These are phyloP conservation scores for Tenualosa thibaudeaui DNA, from an alignment of 2,797 vertebrate species.

Conservation along the genomic window DNA sequence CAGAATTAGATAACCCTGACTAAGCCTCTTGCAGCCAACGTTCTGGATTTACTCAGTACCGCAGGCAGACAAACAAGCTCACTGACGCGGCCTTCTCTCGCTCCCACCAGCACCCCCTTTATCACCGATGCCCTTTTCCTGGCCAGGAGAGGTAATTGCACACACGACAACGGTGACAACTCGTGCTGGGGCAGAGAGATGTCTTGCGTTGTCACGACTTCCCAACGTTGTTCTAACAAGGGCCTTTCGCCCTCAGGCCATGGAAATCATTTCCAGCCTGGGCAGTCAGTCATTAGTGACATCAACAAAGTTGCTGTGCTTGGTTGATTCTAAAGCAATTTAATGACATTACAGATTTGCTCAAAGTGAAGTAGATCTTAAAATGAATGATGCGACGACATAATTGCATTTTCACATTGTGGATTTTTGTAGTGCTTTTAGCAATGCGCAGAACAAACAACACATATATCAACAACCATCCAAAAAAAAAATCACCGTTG, in stretches of 20 bases:
- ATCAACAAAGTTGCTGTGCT: not conserved
- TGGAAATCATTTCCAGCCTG: not conserved
- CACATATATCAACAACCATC: not conserved
- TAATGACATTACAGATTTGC: not conserved
- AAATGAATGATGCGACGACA: constrained; percentile 2
- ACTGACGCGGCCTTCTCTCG: constrained; percentile 22
- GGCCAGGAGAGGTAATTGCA: constrained; percentile 28
- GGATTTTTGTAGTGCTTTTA: not conserved
- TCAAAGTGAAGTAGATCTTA: not conserved
- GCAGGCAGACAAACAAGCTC: constrained; percentile 42
- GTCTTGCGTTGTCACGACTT: not conserved
- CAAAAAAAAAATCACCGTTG: not conserved
- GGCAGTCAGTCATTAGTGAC: not conserved
- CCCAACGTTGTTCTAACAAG: constrained; percentile 9
- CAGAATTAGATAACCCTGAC: constrained; percentile 41
- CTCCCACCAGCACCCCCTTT: constrained; percentile 21
- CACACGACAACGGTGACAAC: constrained; percentile 26
- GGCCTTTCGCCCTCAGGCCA: not conserved
- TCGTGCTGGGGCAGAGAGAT: not conserved
- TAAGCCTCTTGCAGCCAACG: constrained; percentile 41
- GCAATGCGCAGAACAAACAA: not conserved
- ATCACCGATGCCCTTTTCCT: constrained; percentile 25
- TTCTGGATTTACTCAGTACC: constrained; percentile 40
- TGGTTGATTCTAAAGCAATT: not conserved
- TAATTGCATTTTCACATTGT: not conserved